Percentiles rank a stretch among this genome's conserved stretches.
These are phyloP conservation scores for Drosophila auraria DNA, from an alignment of 1,140 invertebrate species.

Conservation along the genomic window DNA sequence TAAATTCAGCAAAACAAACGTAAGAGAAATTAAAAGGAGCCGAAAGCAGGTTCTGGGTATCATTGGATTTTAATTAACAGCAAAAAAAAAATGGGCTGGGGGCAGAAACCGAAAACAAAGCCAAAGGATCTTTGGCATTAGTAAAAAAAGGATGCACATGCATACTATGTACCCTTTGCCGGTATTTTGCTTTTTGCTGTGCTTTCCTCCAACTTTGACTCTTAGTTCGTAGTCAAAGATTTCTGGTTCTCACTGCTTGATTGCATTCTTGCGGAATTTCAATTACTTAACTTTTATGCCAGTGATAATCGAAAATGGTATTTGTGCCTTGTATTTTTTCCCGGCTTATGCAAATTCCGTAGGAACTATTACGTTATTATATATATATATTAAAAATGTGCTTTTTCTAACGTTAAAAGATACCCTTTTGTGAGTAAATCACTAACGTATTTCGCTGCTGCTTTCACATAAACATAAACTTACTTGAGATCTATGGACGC, in stretches of 20 bases:
- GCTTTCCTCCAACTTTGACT: constrained; percentile 31
- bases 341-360: too few relatives aligned
- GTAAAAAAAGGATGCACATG: constrained; percentile 25
- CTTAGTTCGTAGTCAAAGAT: constrained; percentile 24
- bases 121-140: constrained; percentile 20
- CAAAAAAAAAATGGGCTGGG: constrained; percentile 12
- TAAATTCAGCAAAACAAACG: constrained; percentile 55
- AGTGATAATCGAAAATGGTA: background rate
- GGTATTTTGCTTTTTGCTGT: constrained; percentile 4
- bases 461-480: background rate
- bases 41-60: constrained; percentile 45
- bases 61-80: constrained; percentile 78
- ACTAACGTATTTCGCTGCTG: background rate
- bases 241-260: constrained; percentile 7
- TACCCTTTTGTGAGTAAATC: background rate
- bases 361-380: too few relatives aligned
- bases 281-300: background rate
- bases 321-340: background rate
- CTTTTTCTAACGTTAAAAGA: too few relatives aligned
- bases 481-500: constrained; percentile 1
- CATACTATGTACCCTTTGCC: constrained; percentile 40
- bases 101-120: constrained; percentile 23
- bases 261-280: constrained; percentile 42
- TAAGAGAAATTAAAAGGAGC: constrained; percentile 42
- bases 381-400: too few relatives aligned